Conservation (phyloP, 2,113 vertebrate genomes). For the Delphinus delphis region DNA sequence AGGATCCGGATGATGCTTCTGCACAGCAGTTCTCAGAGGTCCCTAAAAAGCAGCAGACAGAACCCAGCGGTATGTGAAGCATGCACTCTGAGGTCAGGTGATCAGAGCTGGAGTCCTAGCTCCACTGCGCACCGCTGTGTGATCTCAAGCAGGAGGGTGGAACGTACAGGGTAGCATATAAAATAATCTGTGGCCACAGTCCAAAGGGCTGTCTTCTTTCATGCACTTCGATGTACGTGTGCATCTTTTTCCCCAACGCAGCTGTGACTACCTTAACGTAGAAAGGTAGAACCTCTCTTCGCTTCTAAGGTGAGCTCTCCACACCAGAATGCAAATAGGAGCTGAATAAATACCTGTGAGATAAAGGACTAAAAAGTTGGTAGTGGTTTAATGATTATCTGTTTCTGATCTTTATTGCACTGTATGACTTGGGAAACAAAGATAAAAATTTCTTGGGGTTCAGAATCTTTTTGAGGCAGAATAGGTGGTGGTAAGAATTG, state of each 20-base stretch:
- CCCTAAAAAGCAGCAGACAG: not conserved
- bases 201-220: not conserved
- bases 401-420: not conserved
- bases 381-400: not conserved
- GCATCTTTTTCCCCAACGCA: not conserved
- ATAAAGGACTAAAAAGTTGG: not conserved
- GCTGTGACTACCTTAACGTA: not conserved
- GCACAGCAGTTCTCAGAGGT: not conserved
- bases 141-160: not conserved
- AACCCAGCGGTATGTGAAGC: accelerated
- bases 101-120: not conserved
- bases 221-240: not conserved
- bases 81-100: not conserved
- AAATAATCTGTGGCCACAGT: accelerated
- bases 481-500: not conserved
- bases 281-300: not conserved
- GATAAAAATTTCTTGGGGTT: not conserved
- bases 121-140: not conserved
- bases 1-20: not conserved
- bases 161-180: accelerated
- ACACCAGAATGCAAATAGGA: not conserved
- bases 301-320: not conserved
- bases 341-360: not conserved
- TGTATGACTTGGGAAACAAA: not conserved
- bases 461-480: not conserved